Evolutionary conservation across 2,888 invertebrate genomes (phyloP), one percentile per base, ranked within the genome.

Genomic region (Zhengitettix transpicula): DNA sequence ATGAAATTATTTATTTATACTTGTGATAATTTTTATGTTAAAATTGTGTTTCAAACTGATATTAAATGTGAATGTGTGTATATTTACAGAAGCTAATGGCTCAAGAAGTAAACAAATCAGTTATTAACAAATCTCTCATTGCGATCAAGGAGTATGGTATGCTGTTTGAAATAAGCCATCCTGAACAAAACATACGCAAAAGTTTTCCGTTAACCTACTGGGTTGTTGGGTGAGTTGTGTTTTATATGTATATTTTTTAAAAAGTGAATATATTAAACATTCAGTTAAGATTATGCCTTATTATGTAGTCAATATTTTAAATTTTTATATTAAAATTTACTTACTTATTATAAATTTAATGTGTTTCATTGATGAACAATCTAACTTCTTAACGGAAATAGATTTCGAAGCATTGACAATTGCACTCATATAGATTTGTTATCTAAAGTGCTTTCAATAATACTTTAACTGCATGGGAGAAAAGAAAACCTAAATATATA

Each of bases 91-190:
- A 75, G 65, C 78, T 80, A 68, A 74, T 80, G 42, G 75, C 75
- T 7, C 77, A 80, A 14, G 76, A 79, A 17, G 68, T 71, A 52
- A 70, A 71, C 16, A 73, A 72, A 64, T 78, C 77, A 63, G 75
- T 80, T 1, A 75, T 86, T 59, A 86, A 87, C 68, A 85, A 85
- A 70, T 85, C 85, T 65, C 73, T 89, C 53, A 83, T 87, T 10
- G 85, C 86, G 40, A 84, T 91, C 40, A 89, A 88, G 70, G 94
- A 94, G 68, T 85, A 91, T 66, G 91, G 90, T 3, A 81, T 89
- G 65, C 73, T 91, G 61, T 87, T 89, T 66, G 67, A 68, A 42
- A 68, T 69, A 58, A 62, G 66, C 10, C 64, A 67, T 11, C 57
- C 64, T 10, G 63, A 65, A 14, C 64, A 40, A 53, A 66, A 52